A percentile compares a stretch with the other conserved stretches of the same genome.
phyloP scores from a whole-genome alignment of 2,113 vertebrate species.

The Triplophysa siluroides region DNA sequence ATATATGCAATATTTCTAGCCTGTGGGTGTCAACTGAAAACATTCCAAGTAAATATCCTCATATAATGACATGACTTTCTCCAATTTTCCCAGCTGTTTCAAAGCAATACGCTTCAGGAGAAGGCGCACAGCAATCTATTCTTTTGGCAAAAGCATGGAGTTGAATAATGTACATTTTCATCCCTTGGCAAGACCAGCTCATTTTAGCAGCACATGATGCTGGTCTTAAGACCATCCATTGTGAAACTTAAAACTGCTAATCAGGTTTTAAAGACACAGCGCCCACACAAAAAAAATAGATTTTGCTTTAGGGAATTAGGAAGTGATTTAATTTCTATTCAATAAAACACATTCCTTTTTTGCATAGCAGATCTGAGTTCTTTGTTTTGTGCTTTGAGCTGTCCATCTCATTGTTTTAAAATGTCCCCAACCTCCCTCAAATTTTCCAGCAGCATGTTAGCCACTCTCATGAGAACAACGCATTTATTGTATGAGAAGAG shows the following conservation, averaged over 20 bases:
- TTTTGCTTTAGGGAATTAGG: not conserved
- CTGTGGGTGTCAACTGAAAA: constrained; percentile 17
- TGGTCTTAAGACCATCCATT: constrained; percentile 31
- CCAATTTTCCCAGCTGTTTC: constrained; percentile 23
- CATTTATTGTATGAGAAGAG: not conserved
- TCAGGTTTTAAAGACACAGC: constrained; percentile 1
- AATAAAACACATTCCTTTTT: not conserved
- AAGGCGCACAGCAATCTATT: not conserved
- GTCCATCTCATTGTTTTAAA: constrained; percentile 10
- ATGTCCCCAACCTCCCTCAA: not conserved
- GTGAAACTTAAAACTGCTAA: constrained; percentile 36
- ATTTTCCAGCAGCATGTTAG: constrained; percentile 2
- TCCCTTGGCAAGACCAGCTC: constrained; percentile 37
- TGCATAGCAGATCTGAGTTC: not conserved
- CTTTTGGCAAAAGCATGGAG: constrained; percentile 2
- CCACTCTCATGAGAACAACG: not conserved
- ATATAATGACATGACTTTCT: not conserved
- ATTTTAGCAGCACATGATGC: constrained; percentile 37
- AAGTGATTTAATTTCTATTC: not conserved
- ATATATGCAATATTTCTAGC: constrained; percentile 22
- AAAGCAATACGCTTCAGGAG: constrained; percentile 3
- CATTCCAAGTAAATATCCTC: constrained; percentile 14
- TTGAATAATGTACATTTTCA: constrained; percentile 28
- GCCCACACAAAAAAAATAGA: not conserved
- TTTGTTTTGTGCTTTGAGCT: not conserved